Percentiles rank a stretch among this genome's conserved stretches.
Evolutionary conservation across 2,888 invertebrate genomes (phyloP).

Genomic region (Philereme transversata): DNA sequence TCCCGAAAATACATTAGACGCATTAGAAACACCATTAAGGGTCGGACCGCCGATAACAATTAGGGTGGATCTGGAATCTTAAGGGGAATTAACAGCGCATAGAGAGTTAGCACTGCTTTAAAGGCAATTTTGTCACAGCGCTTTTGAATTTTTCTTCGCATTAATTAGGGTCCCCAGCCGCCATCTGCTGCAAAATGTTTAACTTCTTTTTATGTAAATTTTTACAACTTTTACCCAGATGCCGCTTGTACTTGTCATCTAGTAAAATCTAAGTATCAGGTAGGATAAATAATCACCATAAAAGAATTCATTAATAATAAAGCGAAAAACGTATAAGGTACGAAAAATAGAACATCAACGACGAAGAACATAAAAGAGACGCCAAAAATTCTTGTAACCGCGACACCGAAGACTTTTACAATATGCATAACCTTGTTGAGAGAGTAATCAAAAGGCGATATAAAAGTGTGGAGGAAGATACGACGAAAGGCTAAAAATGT

Average conservation of each 20-base stretch:
- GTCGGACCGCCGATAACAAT: conserved; percentile 78
- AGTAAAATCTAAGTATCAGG: conserved; percentile 28
- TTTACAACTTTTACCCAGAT: conserved; percentile 13
- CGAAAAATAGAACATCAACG: conserved; percentile 71
- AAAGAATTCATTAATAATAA: conserved; percentile 70
- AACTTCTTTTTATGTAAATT: conserved; percentile 22
- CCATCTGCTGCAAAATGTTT: conserved; percentile 22
- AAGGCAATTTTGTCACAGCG: conserved; percentile 40
- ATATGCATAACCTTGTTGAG: conserved; percentile 83
- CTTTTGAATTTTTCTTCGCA: conserved; percentile 34
- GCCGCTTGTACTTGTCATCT: conserved; percentile 14
- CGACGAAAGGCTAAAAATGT: conserved; percentile 82
- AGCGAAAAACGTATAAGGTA: conserved; percentile 67
- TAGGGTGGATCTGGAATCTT: conserved; percentile 79
- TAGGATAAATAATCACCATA: conserved; percentile 53
- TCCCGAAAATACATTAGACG: conserved; percentile 82
- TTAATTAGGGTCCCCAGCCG: conserved; percentile 26
- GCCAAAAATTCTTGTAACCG: conserved; percentile 70
- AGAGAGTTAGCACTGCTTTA: conserved; percentile 74
- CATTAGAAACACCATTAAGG: conserved; percentile 82
- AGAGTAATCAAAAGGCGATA: conserved; percentile 84
- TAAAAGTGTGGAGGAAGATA: conserved; percentile 80
- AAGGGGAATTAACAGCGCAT: conserved; percentile 77
- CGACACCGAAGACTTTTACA: conserved; percentile 72
- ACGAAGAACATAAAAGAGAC: conserved; percentile 66